These are phyloP conservation scores for Dynastes tityus DNA, from an alignment of 2,888 invertebrate genomes.

Conservation along the genomic window DNA sequence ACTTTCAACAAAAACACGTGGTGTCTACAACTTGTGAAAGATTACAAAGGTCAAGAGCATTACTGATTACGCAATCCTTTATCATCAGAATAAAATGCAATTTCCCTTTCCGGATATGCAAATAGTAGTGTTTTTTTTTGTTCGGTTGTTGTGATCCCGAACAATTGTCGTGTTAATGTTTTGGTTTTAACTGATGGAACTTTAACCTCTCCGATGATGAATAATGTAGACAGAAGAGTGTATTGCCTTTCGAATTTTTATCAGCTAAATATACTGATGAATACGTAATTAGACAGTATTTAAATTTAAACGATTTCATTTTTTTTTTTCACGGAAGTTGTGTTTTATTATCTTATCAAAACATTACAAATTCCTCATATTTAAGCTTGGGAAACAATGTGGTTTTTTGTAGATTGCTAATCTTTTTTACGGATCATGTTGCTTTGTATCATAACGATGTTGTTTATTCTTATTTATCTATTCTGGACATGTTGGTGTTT, in stretches of 20 bases:
- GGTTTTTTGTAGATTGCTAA: no score
- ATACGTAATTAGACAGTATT: no score
- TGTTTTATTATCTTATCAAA: background rate
- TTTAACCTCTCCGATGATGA: slow-evolving; percentile 7
- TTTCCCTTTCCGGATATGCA: slow-evolving; percentile 54
- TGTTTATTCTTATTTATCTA: no score
- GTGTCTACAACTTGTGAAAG: slow-evolving; percentile 60
- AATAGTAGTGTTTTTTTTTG: slow-evolving; percentile 11
- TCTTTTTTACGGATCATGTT: no score
- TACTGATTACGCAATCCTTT: slow-evolving; percentile 59
- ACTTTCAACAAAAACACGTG: slow-evolving; percentile 64
- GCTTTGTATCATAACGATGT: no score
- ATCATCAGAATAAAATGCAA: slow-evolving; percentile 54
- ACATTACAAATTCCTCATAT: background rate
- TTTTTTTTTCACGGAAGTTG: background rate
- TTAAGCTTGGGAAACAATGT: no score
- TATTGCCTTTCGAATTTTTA: background rate
- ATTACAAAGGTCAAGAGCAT: slow-evolving; percentile 64
- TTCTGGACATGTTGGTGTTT: no score
- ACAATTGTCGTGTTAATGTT: background rate
- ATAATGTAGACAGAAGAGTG: background rate
- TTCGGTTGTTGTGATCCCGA: slow-evolving; percentile 13
- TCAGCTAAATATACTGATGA: background rate
- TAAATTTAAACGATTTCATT: no score
- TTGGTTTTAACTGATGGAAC: background rate